A percentile compares a stretch with the other conserved stretches of the same genome.
These are phyloP conservation scores for Eretmochelys imbricata DNA, from an alignment of 2,113 vertebrate species.

Conservation along the genomic window DNA sequence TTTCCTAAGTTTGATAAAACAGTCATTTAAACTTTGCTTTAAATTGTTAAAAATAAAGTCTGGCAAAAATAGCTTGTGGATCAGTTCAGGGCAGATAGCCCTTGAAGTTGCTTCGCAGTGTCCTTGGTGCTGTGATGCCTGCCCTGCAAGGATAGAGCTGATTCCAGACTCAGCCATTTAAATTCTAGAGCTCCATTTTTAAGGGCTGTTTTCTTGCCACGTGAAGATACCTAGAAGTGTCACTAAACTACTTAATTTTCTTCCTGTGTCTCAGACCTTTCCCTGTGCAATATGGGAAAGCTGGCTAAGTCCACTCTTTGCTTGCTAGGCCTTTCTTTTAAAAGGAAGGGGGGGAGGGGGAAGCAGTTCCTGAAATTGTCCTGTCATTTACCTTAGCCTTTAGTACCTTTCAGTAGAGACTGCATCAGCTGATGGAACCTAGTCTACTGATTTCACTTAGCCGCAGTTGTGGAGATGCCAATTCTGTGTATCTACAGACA, in stretches of 20 bases:
- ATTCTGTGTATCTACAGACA: not conserved
- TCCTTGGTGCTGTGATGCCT: rapidly evolving
- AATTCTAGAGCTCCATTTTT: not conserved
- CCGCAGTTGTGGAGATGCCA: not conserved
- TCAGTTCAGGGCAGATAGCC: not conserved
- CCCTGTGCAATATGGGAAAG: not conserved
- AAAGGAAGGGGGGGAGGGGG: not conserved
- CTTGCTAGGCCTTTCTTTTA: not conserved
- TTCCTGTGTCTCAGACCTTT: not conserved
- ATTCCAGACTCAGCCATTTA: not conserved
- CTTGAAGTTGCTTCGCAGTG: not conserved
- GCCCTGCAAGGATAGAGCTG: not conserved
- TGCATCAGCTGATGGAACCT: not conserved
- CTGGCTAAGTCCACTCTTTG: not conserved
- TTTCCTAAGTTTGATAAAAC: not conserved
- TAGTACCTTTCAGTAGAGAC: not conserved
- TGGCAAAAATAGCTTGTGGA: not conserved
- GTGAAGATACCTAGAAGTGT: not conserved
- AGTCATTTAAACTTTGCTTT: rapidly evolving
- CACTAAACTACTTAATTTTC: not conserved
- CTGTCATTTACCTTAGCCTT: not conserved
- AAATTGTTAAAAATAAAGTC: too few relatives aligned
- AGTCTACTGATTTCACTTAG: not conserved
- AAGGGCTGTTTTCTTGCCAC: not conserved
- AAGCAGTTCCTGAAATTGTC: not conserved